Evolutionary conservation across 1,140 invertebrate genomes (phyloP), one percentile per base, ranked within the genome.

Genomic region (Drosophila sturtevanti): DNA sequence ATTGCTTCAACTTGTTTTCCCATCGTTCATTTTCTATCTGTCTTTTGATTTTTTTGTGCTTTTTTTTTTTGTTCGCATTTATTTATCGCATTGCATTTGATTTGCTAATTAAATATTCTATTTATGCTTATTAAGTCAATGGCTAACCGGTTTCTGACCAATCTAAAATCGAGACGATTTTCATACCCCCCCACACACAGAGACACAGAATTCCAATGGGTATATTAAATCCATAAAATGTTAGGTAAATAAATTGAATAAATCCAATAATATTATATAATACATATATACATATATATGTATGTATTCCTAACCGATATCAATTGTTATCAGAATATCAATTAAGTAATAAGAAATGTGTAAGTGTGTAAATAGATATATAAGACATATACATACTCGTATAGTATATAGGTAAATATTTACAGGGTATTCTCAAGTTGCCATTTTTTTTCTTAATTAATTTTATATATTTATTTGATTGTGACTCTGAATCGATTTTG

Each of bases 31-130:
- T 35, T 72, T 74, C 70, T 74, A 66, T 52, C 37, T 41, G 22
- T 58, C 27, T 3, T 63, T 75, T 66, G 60, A 21, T 63, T 69
- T 74, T 56, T 64, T 37, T 52, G 35, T 77, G 72, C 72, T 55
- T 72, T 52, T 51, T 44, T 21, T 48, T 48, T 48, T 48, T 48
- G 0, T 48, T 21, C 41, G 41, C 67, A 81, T 70, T 85, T 80
- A 86, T 86, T 82, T 87, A 89, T 87, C 79, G 82, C 71, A 80
- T 84, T 84, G 79, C 77, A 69, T 89, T 89, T 89, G 84, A 89
- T 89, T 89, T 89, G 84, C 84, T 87, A 89, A 89, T 89, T 89
- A 80, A 89, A 87, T 89, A 77, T 81, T 76, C 69, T 86, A 76
- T 86, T 81, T 86, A 78, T 86, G 79, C 77, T 87, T 79, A 80